Percentiles rank a stretch among this genome's conserved stretches.
Evolutionary conservation across 2,113 vertebrate genomes (phyloP).

Genomic region (Sinosuthora webbiana): DNA sequence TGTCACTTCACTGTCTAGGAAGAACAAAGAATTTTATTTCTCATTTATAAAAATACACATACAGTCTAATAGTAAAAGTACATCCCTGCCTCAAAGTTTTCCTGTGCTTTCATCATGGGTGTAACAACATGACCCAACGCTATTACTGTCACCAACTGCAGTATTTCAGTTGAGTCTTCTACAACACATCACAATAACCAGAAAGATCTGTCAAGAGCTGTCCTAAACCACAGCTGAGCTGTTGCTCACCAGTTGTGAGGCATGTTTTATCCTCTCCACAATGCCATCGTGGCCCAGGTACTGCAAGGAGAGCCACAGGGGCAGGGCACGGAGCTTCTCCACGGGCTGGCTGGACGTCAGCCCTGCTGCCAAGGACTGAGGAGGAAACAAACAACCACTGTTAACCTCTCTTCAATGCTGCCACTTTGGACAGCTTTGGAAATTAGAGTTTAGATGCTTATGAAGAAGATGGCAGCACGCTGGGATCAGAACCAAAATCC

Average conservation of each 20-base stretch:
- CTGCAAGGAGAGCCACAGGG: conserved; percentile 94
- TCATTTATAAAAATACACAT: background rate
- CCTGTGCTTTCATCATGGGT: background rate
- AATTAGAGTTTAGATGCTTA: background rate
- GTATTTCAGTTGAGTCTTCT: background rate
- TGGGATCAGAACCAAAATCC: background rate
- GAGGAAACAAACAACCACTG: background rate
- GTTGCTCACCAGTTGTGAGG: conserved; percentile 83
- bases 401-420: background rate
- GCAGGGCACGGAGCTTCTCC: conserved; percentile 90
- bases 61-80: background rate
- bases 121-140: background rate
- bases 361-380: conserved; percentile 89
- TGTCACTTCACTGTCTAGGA: background rate
- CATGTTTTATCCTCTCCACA: conserved; percentile 87
- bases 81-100: background rate
- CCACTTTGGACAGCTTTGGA: background rate
- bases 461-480: background rate
- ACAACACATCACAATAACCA: background rate
- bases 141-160: background rate
- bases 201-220: background rate
- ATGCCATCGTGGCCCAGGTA: conserved; percentile 91
- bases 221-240: background rate
- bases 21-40: background rate
- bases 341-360: conserved; percentile 89